Conservation (phyloP, 2,113 vertebrate species). For the Felis catus region F.catus_Fca126_mat1.0 CM031412.1:121201501-121202000, state of each 20-base stretch:
- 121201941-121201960: background rate
- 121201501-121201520: background rate
- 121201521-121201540: background rate
- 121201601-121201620: accelerated
- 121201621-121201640: background rate
- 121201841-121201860: background rate
- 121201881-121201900: background rate
- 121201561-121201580: background rate
- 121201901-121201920: background rate
- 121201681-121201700: background rate
- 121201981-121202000: background rate
- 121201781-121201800: background rate
- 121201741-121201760: background rate
- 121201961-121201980: background rate
- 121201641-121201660: background rate
- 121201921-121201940: background rate
- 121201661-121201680: background rate
- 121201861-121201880: background rate
- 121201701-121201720: background rate
- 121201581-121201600: background rate
- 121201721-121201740: background rate
- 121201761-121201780: background rate
- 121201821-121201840: background rate
- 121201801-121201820: background rate
- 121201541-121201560: background rate